These are phyloP conservation scores for Pedionomus torquatus DNA, from an alignment of 2,113 vertebrate species.

Conservation along the genomic window DNA sequence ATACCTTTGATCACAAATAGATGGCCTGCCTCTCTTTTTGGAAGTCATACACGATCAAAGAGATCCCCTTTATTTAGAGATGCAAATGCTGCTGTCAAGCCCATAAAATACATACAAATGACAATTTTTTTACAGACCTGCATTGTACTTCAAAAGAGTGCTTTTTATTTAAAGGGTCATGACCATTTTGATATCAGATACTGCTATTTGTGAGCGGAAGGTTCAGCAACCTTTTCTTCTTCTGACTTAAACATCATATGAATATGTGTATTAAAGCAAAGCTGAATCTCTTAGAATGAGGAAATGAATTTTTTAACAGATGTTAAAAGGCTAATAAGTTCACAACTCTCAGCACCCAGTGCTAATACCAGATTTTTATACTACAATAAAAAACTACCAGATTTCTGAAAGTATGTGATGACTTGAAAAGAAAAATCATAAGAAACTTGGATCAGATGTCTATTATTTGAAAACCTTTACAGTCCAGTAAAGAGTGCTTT, in stretches of 20 bases:
- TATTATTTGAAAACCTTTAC: conserved; percentile 61
- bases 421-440: conserved; percentile 48
- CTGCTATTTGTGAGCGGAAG: not conserved
- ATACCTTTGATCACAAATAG: conserved; percentile 26
- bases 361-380: conserved; percentile 48
- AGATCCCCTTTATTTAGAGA: conserved; percentile 15
- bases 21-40: not conserved
- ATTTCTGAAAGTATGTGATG: conserved; percentile 42
- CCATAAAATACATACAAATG: conserved; percentile 34
- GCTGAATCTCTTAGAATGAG: not conserved
- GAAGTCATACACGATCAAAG: not conserved
- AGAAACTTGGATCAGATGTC: conserved; percentile 58
- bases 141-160: conserved; percentile 17
- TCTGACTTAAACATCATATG: not conserved
- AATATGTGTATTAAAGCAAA: not conserved
- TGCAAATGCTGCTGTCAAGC: conserved; percentile 28
- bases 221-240: not conserved
- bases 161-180: conserved; percentile 11
- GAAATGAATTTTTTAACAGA: conserved; percentile 61
- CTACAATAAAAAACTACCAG: conserved; percentile 57
- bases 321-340: conserved; percentile 51
- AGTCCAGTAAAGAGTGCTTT: conserved; percentile 58
- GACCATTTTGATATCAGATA: conserved; percentile 48
- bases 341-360: not conserved
- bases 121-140: conserved; percentile 36